These are phyloP conservation scores for Fragum fragum DNA, from an alignment of 2,888 invertebrate species.

Conservation along the genomic window DNA sequence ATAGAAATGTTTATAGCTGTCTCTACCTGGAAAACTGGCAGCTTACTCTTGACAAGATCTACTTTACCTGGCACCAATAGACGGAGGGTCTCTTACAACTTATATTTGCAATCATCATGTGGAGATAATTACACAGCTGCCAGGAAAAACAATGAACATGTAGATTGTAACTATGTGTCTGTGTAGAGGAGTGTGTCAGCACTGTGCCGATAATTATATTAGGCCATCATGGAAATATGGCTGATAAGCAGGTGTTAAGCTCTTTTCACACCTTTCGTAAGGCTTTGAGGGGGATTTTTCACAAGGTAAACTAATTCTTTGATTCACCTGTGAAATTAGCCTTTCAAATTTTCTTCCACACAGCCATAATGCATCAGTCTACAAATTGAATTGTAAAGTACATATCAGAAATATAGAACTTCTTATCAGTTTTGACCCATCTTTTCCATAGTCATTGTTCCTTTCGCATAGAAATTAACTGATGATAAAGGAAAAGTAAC, in stretches of 20 bases:
- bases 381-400: too few species aligned
- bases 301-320: slow-evolving; percentile 35
- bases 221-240: slow-evolving; percentile 15
- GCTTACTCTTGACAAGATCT: neutral
- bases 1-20: neutral
- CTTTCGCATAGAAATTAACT: too few species aligned
- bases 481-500: too few species aligned
- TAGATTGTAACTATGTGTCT: neutral
- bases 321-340: neutral
- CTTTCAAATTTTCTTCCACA: too few species aligned
- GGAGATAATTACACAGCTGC: slow-evolving; percentile 3
- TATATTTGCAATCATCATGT: neutral
- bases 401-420: too few species aligned
- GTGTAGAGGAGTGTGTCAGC: neutral
- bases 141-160: neutral
- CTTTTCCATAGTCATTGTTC: too few species aligned
- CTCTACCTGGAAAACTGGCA: neutral
- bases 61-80: neutral
- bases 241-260: slow-evolving; percentile 36
- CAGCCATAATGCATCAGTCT: too few species aligned
- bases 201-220: neutral
- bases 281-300: slow-evolving; percentile 45
- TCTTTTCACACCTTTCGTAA: slow-evolving; percentile 35
- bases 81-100: neutral
- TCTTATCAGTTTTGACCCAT: too few species aligned